Evolutionary conservation across 2,888 invertebrate genomes (phyloP), one percentile per base, ranked within the genome.

Genomic region (Lasius platythorax): DNA sequence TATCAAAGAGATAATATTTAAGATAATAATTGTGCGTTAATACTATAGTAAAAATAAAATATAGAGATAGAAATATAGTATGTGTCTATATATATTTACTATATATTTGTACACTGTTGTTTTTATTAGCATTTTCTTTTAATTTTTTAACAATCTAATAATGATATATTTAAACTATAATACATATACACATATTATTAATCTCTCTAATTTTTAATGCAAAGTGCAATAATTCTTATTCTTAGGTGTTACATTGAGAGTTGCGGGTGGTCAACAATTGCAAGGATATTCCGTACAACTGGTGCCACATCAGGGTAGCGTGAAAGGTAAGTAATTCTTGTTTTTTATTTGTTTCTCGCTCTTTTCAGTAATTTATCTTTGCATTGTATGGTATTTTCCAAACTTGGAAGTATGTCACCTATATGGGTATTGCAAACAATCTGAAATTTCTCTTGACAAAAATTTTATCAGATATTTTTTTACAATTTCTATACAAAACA

Each of bases 301-400:
- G 58, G 95, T 96, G 12, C 96, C 95, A 86, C 96, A 96, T 91
- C 95, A 95, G 92, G 96, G 96, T 78, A 95, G 95, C 70, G 95
- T 96, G 3, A 96, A 96, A 95, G 95, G 96, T 96, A 93, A 93
- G 3, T 0, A 3, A 37, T 4, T 43, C 28, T 6, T 6, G 0
- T 11, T 43, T 43, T 67, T 0, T 11, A 0, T 70, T 40, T 12
- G 15, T 40, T 6, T 28, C 6, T 15, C 28, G 0, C n/a, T 11
- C 9, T 23, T 43, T 37, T 56, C 18, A 23, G 0, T 56, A 3
- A 56, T 6, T 56, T 33, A 72, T 6, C 11, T 67, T 68, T 30
- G 0, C 50, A 18, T 68, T 1, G 5, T 46, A 3, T 23, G 2
- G 1, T 33, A 28, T 28, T 15, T 67, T 67, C 23, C 37, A 40